Percentiles rank a stretch among this genome's conserved stretches.
Evolutionary conservation across 2,888 invertebrate species (phyloP).

Genomic region (Aleiodes testaceus): DNA sequence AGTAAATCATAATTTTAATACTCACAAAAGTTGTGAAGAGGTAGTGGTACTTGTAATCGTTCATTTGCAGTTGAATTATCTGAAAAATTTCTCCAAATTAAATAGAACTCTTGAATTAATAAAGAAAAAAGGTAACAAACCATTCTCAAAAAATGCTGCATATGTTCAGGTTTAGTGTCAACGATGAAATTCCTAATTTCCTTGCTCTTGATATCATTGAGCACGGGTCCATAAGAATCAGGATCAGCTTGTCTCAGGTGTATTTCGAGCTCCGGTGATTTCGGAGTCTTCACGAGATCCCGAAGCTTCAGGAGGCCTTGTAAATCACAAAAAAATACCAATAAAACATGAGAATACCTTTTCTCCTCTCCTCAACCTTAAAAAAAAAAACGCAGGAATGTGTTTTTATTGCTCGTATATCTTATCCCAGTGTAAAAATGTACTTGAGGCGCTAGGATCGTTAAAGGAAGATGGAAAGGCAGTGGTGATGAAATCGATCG

Average conservation of each 20-base stretch:
- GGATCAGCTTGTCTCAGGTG: conserved; percentile 81
- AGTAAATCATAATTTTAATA: background rate
- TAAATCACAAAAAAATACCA: conserved; percentile 45
- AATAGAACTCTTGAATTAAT: background rate
- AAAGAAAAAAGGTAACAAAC: conserved; percentile 72
- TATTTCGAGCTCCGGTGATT: conserved; percentile 78
- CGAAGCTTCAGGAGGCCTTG: conserved; percentile 83
- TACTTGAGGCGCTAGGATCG: conserved; percentile 44
- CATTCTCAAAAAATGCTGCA: conserved; percentile 83
- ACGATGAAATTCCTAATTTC: conserved; percentile 86
- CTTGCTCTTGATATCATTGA: conserved; percentile 83
- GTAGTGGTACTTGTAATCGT: conserved; percentile 95
- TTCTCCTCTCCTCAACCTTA: background rate
- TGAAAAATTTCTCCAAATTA: too few relatives aligned
- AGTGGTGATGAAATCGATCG: conserved; percentile 69
- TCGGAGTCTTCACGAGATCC: conserved; percentile 80
- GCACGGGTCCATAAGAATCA: conserved; percentile 79
- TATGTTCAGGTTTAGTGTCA: conserved; percentile 83
- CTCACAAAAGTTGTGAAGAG: conserved; percentile 85
- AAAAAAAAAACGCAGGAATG: background rate
- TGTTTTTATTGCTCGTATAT: conserved; percentile 38
- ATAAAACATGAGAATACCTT: background rate
- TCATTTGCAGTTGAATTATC: conserved; percentile 96
- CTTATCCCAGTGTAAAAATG: background rate
- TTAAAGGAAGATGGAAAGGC: conserved; percentile 61